Percentiles rank a stretch among this genome's conserved stretches.
phyloP scores from a whole-genome alignment of 2,888 invertebrate species.

The Lucinisca nassula region DNA sequence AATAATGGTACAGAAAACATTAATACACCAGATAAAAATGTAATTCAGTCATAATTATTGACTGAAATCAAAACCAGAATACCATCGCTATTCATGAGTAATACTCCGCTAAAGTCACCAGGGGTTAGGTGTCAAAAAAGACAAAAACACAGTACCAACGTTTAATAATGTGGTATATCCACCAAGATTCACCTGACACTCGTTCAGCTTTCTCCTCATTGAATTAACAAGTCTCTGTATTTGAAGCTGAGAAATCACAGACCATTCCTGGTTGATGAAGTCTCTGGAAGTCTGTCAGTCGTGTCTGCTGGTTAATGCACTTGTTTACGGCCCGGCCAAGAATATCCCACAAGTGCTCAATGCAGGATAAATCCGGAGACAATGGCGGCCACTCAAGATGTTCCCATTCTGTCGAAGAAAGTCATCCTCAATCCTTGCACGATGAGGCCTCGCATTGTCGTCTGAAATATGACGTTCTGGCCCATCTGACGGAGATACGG shows the following conservation, averaged over 20 bases:
- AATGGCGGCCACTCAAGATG: background rate
- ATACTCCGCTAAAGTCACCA: no score
- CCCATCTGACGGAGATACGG: background rate
- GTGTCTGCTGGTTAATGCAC: background rate
- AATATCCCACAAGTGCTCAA: constrained; percentile 1
- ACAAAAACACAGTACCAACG: no score
- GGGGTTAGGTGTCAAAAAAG: no score
- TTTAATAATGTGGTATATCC: background rate
- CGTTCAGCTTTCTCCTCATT: background rate
- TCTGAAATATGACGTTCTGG: background rate
- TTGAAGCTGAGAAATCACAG: background rate
- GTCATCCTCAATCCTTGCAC: background rate
- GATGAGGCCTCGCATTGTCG: constrained; percentile 5
- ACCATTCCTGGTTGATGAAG: background rate
- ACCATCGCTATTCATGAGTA: no score
- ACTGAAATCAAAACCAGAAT: no score
- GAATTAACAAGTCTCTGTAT: background rate
- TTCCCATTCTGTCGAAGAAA: background rate
- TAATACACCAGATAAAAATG: no score
- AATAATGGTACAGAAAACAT: no score
- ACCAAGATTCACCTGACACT: background rate
- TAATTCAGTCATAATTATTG: no score
- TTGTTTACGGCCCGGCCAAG: background rate
- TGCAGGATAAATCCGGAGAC: background rate
- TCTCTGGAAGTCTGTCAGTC: background rate